A percentile compares a stretch with the other conserved stretches of the same genome.
phyloP scores from a whole-genome alignment of 2,797 vertebrate species.

The Halcyon badia region DNA sequence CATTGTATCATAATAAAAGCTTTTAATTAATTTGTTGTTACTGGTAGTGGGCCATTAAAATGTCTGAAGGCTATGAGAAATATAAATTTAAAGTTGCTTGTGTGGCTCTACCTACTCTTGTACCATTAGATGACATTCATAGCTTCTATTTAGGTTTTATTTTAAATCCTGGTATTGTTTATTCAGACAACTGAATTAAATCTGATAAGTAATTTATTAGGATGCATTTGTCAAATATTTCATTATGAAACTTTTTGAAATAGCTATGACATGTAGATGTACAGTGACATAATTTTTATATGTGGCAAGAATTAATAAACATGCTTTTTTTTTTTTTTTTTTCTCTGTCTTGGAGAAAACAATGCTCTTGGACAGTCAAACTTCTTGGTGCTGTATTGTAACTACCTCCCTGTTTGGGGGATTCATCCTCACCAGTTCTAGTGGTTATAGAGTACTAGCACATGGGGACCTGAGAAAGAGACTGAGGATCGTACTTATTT shows the following conservation, averaged over 20 bases:
- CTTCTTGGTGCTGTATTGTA: background rate
- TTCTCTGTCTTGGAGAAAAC: background rate
- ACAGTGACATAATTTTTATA: background rate
- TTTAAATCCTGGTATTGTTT: slow-evolving; percentile 50
- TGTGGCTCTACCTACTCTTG: slow-evolving; percentile 42
- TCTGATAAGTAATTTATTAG: slow-evolving; percentile 36
- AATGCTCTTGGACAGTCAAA: background rate
- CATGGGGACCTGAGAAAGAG: background rate
- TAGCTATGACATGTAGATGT: background rate
- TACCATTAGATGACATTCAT: slow-evolving; percentile 24
- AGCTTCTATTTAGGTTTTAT: slow-evolving; percentile 22
- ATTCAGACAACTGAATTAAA: slow-evolving; percentile 26
- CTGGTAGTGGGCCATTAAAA: slow-evolving; percentile 62
- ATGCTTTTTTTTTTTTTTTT: rapidly evolving
- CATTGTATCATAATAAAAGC: slow-evolving; percentile 57
- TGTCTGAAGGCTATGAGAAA: slow-evolving; percentile 51
- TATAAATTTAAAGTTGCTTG: slow-evolving; percentile 57
- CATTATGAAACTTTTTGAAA: background rate
- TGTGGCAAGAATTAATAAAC: background rate
- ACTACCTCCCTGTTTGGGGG: background rate
- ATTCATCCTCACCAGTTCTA: background rate
- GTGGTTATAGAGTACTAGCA: background rate
- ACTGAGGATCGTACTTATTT: background rate
- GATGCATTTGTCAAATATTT: slow-evolving; percentile 30
- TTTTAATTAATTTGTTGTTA: slow-evolving; percentile 72